phyloP scores from a whole-genome alignment of 2,888 invertebrate genomes.

The Trichogramma dendrolimi region DNA sequence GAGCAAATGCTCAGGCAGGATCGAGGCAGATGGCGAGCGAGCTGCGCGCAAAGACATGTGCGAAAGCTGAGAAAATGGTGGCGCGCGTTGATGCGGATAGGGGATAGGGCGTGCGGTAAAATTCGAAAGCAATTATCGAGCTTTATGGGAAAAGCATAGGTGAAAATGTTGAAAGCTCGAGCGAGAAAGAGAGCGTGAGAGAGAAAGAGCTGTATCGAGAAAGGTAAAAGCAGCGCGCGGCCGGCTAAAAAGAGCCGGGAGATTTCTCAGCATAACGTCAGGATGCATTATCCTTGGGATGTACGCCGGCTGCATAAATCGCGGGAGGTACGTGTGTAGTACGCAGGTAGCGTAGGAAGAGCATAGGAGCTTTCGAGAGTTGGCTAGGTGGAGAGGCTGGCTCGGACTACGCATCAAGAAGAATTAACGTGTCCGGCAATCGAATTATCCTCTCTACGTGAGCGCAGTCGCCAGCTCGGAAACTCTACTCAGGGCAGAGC shows the following conservation, averaged over 20 bases:
- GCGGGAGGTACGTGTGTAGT: not conserved
- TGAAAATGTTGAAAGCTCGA: too few relatives aligned
- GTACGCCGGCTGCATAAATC: not conserved
- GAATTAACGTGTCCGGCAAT: slow-evolving; percentile 34
- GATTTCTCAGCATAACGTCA: slow-evolving; percentile 20
- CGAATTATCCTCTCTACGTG: slow-evolving; percentile 30
- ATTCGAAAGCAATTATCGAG: too few relatives aligned
- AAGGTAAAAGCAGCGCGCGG: not conserved
- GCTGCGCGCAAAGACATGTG: too few relatives aligned
- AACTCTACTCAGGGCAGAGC: slow-evolving; percentile 17
- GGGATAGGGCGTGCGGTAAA: too few relatives aligned
- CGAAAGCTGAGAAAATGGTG: not conserved
- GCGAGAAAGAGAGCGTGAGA: not conserved
- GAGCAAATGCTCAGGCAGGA: too few relatives aligned
- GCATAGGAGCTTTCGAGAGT: not conserved
- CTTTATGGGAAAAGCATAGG: too few relatives aligned
- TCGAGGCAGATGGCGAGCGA: too few relatives aligned
- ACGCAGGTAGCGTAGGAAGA: not conserved
- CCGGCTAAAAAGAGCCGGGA: slow-evolving; percentile 1
- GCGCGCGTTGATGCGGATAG: not conserved
- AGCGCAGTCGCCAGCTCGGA: too few relatives aligned
- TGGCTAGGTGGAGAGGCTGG: not conserved
- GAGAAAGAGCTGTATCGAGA: not conserved
- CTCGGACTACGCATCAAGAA: slow-evolving; percentile 29
- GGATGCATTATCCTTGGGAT: slow-evolving; percentile 7